phyloP scores from a whole-genome alignment of 1,140 invertebrate species.

The Megathymus violae region DNA sequence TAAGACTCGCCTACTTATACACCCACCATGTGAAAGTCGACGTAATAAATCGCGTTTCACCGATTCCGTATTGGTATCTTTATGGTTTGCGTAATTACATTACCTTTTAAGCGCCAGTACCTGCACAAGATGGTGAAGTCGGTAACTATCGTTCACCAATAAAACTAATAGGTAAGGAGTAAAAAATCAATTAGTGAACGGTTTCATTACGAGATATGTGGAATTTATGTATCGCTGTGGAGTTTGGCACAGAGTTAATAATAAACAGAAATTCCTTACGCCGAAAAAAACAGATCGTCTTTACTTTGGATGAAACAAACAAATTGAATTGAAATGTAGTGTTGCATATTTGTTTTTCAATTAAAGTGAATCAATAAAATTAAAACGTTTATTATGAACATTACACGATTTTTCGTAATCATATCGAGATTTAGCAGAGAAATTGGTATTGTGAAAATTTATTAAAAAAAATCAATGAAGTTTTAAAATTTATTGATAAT shows the following conservation, averaged over 20 bases:
- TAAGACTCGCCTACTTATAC: slow-evolving; percentile 1
- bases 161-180: slow-evolving; percentile 22
- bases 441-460: no score
- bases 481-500: no score
- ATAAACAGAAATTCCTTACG: slow-evolving; percentile 2
- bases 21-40: background rate
- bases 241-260: slow-evolving; percentile 3
- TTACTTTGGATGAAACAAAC: no score
- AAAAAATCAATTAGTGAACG: slow-evolving; percentile 31
- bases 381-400: no score
- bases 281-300: background rate
- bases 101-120: background rate
- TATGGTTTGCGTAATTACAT: slow-evolving; percentile 18
- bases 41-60: slow-evolving; percentile 15
- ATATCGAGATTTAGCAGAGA: no score
- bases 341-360: no score
- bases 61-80: slow-evolving; percentile 1
- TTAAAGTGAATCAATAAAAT: no score
- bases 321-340: no score
- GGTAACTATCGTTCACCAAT: slow-evolving; percentile 28
- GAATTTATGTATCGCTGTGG: slow-evolving; percentile 10
- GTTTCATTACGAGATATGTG: slow-evolving; percentile 29
- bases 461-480: no score
- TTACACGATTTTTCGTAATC: no score
- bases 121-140: background rate